phyloP scores from a whole-genome alignment of 2,888 invertebrate genomes.

The Ornithoptera priamus region DNA sequence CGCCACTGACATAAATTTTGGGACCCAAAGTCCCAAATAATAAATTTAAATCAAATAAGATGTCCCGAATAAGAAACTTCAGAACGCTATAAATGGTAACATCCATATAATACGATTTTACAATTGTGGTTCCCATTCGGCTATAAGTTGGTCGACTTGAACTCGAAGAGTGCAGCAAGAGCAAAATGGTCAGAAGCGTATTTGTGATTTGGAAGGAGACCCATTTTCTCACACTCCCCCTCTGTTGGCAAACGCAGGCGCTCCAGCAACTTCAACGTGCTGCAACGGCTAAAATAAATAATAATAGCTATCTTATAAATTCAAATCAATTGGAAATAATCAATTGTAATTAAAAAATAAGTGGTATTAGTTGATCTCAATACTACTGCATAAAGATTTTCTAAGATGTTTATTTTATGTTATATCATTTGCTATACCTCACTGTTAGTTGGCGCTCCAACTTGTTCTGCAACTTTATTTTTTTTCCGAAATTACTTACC shows the following conservation, averaged over 20 bases:
- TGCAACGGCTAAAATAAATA: constrained; percentile 56
- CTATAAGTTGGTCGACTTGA: constrained; percentile 42
- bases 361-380: too few species aligned
- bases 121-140: neutral
- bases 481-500: constrained; percentile 56
- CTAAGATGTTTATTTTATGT: too few species aligned
- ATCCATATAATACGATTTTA: too few species aligned
- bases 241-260: constrained; percentile 84
- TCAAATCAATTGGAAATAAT: neutral
- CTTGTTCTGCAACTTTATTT: neutral
- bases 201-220: constrained; percentile 85
- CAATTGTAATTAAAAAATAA: too few species aligned
- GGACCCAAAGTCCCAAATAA: too few species aligned
- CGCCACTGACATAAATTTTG: too few species aligned
- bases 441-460: neutral
- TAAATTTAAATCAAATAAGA: too few species aligned
- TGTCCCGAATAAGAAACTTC: too few species aligned
- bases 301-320: neutral
- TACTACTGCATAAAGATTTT: too few species aligned
- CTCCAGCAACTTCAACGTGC: constrained; percentile 77
- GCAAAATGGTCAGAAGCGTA: constrained; percentile 93
- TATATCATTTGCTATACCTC: too few species aligned
- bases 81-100: too few species aligned
- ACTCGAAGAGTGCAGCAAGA: constrained; percentile 85
- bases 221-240: constrained; percentile 77